Conservation (phyloP, 1,140 invertebrate genomes). For the Diploscapter pachys region DNA sequence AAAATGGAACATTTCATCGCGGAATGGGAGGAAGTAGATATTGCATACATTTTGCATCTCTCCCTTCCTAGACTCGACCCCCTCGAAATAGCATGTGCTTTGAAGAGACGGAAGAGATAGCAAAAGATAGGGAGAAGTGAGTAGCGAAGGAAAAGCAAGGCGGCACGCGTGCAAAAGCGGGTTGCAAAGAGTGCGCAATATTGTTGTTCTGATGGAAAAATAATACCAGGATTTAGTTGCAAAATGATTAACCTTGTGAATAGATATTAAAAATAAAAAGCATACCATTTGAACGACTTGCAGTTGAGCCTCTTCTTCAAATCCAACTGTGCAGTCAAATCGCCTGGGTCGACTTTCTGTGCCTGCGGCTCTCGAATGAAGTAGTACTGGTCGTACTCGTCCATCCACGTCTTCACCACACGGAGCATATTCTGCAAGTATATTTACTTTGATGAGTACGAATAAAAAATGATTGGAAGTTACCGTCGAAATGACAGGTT, state of each 20-base stretch:
- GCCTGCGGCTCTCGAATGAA: slow-evolving; percentile 67
- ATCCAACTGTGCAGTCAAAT: slow-evolving; percentile 75
- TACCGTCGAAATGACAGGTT: slow-evolving; percentile 88
- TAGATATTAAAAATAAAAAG: not conserved
- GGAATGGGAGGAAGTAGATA: too few relatives aligned
- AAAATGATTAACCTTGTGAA: too few relatives aligned
- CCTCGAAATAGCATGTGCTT: too few relatives aligned
- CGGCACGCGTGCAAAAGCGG: too few relatives aligned
- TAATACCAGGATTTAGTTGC: too few relatives aligned
- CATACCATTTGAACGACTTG: slow-evolving; percentile 81
- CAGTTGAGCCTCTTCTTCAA: slow-evolving; percentile 77
- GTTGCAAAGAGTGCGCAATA: too few relatives aligned
- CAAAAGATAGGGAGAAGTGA: too few relatives aligned
- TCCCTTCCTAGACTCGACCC: too few relatives aligned
- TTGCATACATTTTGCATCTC: too few relatives aligned
- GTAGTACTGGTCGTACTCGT: slow-evolving; percentile 81
- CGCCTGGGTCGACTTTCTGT: slow-evolving; percentile 66
- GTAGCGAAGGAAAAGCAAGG: too few relatives aligned
- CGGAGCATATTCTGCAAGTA: slow-evolving; percentile 66
- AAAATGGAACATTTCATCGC: not conserved
- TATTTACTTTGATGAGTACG: not conserved
- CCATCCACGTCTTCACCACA: slow-evolving; percentile 71
- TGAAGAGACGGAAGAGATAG: too few relatives aligned
- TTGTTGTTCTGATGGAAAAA: too few relatives aligned
- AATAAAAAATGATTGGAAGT: slow-evolving; percentile 45